phyloP scores from a whole-genome alignment of 2,888 invertebrate genomes.

The Psylliodes chrysocephalus region DNA sequence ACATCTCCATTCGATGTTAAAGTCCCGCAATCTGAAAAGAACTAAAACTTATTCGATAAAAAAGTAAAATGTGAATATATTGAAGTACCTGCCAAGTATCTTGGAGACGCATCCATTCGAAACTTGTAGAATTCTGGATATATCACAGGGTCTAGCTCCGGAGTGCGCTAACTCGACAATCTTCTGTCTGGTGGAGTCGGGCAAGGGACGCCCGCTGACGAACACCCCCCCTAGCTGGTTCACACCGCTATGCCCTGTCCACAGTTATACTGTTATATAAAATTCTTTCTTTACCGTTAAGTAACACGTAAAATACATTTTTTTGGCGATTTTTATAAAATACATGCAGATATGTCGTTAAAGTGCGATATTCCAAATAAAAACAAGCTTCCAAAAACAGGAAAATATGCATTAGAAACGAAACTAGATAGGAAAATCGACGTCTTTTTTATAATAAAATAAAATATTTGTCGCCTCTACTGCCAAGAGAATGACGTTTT shows the following conservation, averaged over 20 bases:
- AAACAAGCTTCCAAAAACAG: too few species aligned
- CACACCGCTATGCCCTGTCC: constrained; percentile 95
- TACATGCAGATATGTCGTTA: too few species aligned
- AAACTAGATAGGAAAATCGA: too few species aligned
- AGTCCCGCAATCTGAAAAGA: too few species aligned
- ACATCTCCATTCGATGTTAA: too few species aligned
- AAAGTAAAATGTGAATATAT: too few species aligned
- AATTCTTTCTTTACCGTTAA: constrained; percentile 23
- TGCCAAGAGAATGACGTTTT: too few species aligned
- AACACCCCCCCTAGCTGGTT: constrained; percentile 99
- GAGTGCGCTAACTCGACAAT: constrained; percentile 98
- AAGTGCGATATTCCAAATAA: too few species aligned
- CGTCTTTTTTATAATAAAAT: too few species aligned
- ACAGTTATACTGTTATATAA: constrained; percentile 66
- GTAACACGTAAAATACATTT: not conserved
- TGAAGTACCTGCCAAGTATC: constrained; percentile 94
- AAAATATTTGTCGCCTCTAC: too few species aligned
- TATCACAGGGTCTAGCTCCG: constrained; percentile 98
- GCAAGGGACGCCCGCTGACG: constrained; percentile 97
- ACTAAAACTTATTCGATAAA: too few species aligned
- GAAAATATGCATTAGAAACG: too few species aligned
- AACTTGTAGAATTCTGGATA: constrained; percentile 97
- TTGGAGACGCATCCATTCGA: constrained; percentile 99
- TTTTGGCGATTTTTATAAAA: not conserved
- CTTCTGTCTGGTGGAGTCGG: constrained; percentile 97